Base-by-base conservation (phyloP, 2,113 vertebrate species). In the Tapirus terrestris region DNA sequence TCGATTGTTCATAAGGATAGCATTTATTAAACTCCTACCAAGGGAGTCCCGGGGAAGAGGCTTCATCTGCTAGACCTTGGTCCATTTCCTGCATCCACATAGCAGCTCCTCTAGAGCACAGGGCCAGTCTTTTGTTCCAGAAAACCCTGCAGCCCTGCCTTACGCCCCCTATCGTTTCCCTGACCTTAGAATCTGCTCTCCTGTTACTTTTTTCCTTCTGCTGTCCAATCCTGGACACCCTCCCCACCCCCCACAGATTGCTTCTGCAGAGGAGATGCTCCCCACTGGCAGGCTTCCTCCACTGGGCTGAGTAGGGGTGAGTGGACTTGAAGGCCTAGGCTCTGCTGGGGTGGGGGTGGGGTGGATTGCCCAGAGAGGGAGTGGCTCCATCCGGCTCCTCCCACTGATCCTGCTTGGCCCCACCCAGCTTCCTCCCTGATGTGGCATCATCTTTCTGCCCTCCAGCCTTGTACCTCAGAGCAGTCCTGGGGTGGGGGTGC, bases 401-500 rank as follows among this genome's bases (percentile, higher is more conserved):
- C 81, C 14, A 5, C 48, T 3, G 27, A 60, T 31, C 79, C 70
- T 25, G 72, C 61, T 76, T 48, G 60, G 87, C 48, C 63, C 79
- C 45, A 88, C 73, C 72, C 95, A 23, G 77, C 86, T 95, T 86
- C 94, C 85, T 96, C 91, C 48, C 95, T 94, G 94, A 95, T 20
- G 17, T 91, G 97, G 96, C 97, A 89, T 31, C 81, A 20, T 51
- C 77, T 65, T 61, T 61, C 76, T 73, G 43, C 86, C 80, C 80
- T 90, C 45, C 7, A 73, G 68, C 51, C 67, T 76, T 67, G 85
- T 33, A 56, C 56, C 61, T 95, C 31, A 31, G 17, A n/a, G 45
- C n/a, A 51, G 65, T 43, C 29, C 43, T 48, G 48, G 21, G 23
- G 5, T 27, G 11, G 3, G 12, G 25, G 33, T 48, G 79, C 53